A percentile compares a stretch with the other conserved stretches of the same genome.
Conservation (phyloP, 1,140 invertebrate genomes). For the Anagrus nilaparvatae region DNA sequence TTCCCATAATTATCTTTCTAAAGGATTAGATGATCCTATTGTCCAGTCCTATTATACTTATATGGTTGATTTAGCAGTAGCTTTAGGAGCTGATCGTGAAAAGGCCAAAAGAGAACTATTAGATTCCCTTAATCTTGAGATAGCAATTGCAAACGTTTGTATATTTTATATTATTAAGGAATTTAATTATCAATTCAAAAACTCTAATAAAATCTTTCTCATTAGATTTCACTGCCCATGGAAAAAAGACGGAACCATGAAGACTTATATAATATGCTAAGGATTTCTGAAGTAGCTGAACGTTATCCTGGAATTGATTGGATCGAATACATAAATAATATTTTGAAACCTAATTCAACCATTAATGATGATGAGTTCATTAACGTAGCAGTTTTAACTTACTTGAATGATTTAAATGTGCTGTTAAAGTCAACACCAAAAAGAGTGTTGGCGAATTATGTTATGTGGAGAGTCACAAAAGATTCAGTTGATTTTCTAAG, state of each 20-base stretch:
- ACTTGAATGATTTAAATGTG: slow-evolving; percentile 56
- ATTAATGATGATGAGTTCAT: slow-evolving; percentile 63
- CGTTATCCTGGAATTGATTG: slow-evolving; percentile 44
- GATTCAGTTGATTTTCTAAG: slow-evolving; percentile 47
- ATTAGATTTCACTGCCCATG: slow-evolving; percentile 46
- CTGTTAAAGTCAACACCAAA: slow-evolving; percentile 46
- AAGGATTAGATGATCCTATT: slow-evolving; percentile 68
- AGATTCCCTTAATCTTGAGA: slow-evolving; percentile 85
- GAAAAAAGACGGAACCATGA: slow-evolving; percentile 56
- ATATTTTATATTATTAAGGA: too few relatives aligned
- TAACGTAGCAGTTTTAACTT: slow-evolving; percentile 71
- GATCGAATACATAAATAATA: slow-evolving; percentile 43
- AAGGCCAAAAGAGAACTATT: slow-evolving; percentile 62
- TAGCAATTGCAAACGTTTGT: too few relatives aligned
- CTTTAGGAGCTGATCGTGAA: slow-evolving; percentile 70
- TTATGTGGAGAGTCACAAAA: slow-evolving; percentile 49
- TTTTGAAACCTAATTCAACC: slow-evolving; percentile 40
- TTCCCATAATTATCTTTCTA: slow-evolving; percentile 82
- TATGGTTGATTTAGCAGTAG: slow-evolving; percentile 77
- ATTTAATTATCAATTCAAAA: too few relatives aligned
- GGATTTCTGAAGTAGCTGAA: slow-evolving; percentile 42
- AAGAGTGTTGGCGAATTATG: slow-evolving; percentile 52
- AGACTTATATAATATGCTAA: slow-evolving; percentile 58
- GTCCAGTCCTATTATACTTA: slow-evolving; percentile 72
- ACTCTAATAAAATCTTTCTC: too few relatives aligned